Evolutionary conservation across 1,140 invertebrate species (phyloP).

Genomic region (Ostrea denselamellosa): DNA sequence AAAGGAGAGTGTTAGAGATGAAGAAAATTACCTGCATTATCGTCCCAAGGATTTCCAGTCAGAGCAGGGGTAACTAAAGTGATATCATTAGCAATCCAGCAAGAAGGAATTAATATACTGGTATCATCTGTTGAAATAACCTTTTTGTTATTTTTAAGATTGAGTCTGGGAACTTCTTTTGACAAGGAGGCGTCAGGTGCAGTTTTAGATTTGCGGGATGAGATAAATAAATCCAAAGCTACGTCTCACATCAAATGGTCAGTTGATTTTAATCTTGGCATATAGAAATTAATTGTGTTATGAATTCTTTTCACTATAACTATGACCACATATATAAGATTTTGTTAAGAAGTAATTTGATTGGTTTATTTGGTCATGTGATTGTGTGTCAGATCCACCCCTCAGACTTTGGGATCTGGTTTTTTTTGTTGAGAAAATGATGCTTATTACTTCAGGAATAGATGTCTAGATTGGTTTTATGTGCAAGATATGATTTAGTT

Average conservation of each 20-base stretch:
- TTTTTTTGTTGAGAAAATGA: too few species aligned
- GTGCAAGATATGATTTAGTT: too few species aligned
- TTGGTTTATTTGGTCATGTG: too few species aligned
- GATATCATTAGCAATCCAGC: background rate
- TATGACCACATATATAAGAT: too few species aligned
- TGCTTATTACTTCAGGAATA: too few species aligned
- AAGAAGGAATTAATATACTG: background rate
- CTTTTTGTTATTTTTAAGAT: constrained; percentile 57
- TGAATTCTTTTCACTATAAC: background rate
- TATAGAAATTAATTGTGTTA: background rate
- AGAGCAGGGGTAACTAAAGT: constrained; percentile 87
- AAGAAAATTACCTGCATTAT: constrained; percentile 93
- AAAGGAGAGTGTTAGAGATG: constrained; percentile 79
- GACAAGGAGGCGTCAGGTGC: constrained; percentile 85
- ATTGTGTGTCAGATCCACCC: too few species aligned
- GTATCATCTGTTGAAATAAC: background rate
- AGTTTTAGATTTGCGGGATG: constrained; percentile 88
- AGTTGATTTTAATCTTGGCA: constrained; percentile 43
- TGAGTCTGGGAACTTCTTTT: constrained; percentile 81
- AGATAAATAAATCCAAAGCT: constrained; percentile 82
- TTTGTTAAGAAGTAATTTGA: too few species aligned
- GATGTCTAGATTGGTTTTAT: too few species aligned
- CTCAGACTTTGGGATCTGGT: too few species aligned
- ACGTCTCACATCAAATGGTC: constrained; percentile 85
- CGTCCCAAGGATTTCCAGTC: constrained; percentile 90